Percentiles rank a stretch among this genome's conserved stretches.
These are phyloP conservation scores for Loripinus fragilis DNA, from an alignment of 2,888 invertebrate genomes.

Conservation along the genomic window DNA sequence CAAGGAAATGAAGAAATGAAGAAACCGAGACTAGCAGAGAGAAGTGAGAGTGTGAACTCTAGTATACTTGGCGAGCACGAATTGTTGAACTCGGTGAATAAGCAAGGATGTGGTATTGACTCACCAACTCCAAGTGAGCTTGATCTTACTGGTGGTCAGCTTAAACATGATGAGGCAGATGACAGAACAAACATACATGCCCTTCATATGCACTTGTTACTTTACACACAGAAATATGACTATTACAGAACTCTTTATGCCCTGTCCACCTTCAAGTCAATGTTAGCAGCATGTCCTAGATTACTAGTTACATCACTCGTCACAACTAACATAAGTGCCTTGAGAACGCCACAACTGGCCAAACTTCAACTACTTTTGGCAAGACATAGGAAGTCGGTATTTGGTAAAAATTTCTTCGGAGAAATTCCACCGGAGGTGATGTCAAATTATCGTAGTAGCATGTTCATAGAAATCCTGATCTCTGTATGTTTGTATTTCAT, in stretches of 20 bases:
- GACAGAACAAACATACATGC: constrained; percentile 86
- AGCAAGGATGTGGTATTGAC: constrained; percentile 68
- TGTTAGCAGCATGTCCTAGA: constrained; percentile 89
- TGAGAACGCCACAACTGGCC: constrained; percentile 75
- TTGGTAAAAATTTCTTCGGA: constrained; percentile 86
- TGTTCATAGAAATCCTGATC: constrained; percentile 91
- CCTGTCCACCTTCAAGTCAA: constrained; percentile 89
- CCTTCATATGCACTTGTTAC: constrained; percentile 92
- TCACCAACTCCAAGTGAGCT: constrained; percentile 75
- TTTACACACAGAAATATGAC: constrained; percentile 92
- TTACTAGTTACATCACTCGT: constrained; percentile 90
- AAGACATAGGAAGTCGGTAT: constrained; percentile 91
- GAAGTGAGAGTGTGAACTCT: constrained; percentile 56
- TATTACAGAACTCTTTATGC: constrained; percentile 90
- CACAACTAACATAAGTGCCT: constrained; percentile 88
- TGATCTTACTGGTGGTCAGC: constrained; percentile 54
- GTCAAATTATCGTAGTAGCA: constrained; percentile 89
- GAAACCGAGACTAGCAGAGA: constrained; percentile 6
- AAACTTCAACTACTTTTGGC: constrained; percentile 87
- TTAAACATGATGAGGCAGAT: constrained; percentile 26
- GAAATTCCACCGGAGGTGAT: constrained; percentile 86
- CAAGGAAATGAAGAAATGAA: constrained; percentile 13
- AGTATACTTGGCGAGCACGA: constrained; percentile 71
- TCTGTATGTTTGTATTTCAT: constrained; percentile 91
- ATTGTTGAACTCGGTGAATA: constrained; percentile 71